phyloP scores from a whole-genome alignment of 1,140 invertebrate species.

The Drosophila setifemur region DNA sequence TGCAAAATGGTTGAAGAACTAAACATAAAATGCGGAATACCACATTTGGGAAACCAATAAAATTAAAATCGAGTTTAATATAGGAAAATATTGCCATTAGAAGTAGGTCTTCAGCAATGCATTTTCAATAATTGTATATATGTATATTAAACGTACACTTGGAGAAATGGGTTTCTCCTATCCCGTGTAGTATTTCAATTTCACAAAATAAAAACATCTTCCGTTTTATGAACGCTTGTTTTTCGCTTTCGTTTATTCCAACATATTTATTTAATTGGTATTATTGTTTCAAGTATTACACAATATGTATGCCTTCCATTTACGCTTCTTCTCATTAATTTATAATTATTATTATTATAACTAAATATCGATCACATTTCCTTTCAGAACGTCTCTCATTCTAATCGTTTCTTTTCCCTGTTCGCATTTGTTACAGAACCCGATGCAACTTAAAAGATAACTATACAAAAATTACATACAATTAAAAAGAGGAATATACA shows the following conservation, averaged over 20 bases:
- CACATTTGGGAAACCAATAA: too few relatives aligned
- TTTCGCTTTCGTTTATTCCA: slow-evolving; percentile 57
- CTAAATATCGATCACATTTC: slow-evolving; percentile 82
- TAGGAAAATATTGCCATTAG: too few relatives aligned
- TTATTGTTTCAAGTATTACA: slow-evolving; percentile 67
- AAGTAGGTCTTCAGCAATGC: too few relatives aligned
- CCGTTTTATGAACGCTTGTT: slow-evolving; percentile 10
- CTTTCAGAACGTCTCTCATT: slow-evolving; percentile 70
- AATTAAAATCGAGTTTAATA: too few relatives aligned
- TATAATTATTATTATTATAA: slow-evolving; percentile 62
- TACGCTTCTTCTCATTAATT: slow-evolving; percentile 56
- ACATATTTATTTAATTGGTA: slow-evolving; percentile 64
- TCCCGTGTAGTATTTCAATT: too few relatives aligned
- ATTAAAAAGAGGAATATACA: slow-evolving; percentile 27
- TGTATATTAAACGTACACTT: too few relatives aligned
- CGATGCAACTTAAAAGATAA: slow-evolving; percentile 19
- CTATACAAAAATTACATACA: slow-evolving; percentile 44
- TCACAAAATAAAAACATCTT: not conserved
- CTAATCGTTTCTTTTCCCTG: slow-evolving; percentile 59
- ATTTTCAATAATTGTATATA: too few relatives aligned
- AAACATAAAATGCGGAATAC: too few relatives aligned
- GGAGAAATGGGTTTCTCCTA: too few relatives aligned
- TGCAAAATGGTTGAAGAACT: too few relatives aligned
- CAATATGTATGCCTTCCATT: slow-evolving; percentile 61
- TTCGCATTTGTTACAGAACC: slow-evolving; percentile 58